Conservation (phyloP, 2,113 vertebrate genomes). For the Oncorhynchus kisutch region DNA sequence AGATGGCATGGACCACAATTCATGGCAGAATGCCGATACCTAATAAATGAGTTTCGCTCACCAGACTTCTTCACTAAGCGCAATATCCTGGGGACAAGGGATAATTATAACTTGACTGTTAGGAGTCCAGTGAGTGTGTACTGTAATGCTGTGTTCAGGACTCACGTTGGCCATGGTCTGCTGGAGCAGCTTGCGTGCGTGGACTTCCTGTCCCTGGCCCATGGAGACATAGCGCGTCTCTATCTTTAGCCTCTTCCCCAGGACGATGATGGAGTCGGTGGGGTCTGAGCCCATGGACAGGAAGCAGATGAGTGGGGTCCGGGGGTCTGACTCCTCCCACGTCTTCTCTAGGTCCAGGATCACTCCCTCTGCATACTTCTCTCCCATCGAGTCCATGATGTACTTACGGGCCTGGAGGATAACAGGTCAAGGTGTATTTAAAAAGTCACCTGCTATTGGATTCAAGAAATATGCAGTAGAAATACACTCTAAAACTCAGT, state of each 20-base stretch:
- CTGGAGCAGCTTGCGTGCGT: conserved; percentile 89
- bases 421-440: background rate
- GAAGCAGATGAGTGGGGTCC: conserved; percentile 90
- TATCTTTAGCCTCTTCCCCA: conserved; percentile 86
- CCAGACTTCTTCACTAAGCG: too few relatives aligned
- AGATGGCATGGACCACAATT: too few relatives aligned
- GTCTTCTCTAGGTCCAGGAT: conserved; percentile 89
- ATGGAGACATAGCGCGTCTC: conserved; percentile 90
- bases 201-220: conserved; percentile 93
- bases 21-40: too few relatives aligned
- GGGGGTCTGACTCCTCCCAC: conserved; percentile 90
- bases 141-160: background rate
- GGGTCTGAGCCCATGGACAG: conserved; percentile 96
- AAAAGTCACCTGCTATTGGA: background rate
- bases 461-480: background rate
- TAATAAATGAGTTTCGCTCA: too few relatives aligned
- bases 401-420: conserved; percentile 87
- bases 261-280: conserved; percentile 87
- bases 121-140: too few relatives aligned
- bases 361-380: conserved; percentile 85
- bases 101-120: too few relatives aligned
- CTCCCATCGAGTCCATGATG: conserved; percentile 85
- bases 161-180: conserved; percentile 88
- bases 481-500: background rate
- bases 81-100: too few relatives aligned